These are phyloP conservation scores for Trichosurus vulpecula DNA, from an alignment of 2,797 vertebrate species.

Conservation along the genomic window DNA sequence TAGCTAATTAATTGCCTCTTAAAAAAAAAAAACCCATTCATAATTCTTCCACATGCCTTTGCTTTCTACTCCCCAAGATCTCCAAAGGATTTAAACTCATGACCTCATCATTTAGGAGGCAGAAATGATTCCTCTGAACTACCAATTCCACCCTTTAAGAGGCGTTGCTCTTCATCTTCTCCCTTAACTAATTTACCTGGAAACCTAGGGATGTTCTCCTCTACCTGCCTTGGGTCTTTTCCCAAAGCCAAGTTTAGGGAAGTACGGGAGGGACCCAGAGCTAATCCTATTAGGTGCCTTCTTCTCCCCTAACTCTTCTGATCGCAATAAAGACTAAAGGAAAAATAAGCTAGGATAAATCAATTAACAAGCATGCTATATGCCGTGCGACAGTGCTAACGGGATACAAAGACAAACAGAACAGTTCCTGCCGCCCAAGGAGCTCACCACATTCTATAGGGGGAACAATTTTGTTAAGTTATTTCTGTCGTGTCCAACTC, in stretches of 20 bases:
- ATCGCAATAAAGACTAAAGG: background rate
- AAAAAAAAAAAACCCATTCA: background rate
- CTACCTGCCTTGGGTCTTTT: background rate
- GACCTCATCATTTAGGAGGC: background rate
- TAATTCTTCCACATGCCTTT: background rate
- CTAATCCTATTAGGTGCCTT: background rate
- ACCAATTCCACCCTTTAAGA: background rate
- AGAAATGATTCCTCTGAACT: background rate
- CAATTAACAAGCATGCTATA: background rate
- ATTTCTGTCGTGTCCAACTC: background rate
- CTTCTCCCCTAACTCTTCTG: background rate
- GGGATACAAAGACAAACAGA: background rate
- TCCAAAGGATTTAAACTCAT: background rate
- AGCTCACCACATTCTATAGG: background rate
- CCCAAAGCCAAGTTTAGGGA: background rate
- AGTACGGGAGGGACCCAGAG: background rate
- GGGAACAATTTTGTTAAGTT: background rate
- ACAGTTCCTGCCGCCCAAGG: background rate
- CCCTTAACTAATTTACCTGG: background rate
- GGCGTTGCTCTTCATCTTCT: background rate
- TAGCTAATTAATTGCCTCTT: background rate
- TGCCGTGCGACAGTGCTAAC: background rate
- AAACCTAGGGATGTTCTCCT: background rate
- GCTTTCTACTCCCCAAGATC: background rate
- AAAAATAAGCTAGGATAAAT: background rate